Percentiles rank a stretch among this genome's conserved stretches.
phyloP scores from a whole-genome alignment of 2,113 vertebrate genomes.

The Ophiodon elongatus region DNA sequence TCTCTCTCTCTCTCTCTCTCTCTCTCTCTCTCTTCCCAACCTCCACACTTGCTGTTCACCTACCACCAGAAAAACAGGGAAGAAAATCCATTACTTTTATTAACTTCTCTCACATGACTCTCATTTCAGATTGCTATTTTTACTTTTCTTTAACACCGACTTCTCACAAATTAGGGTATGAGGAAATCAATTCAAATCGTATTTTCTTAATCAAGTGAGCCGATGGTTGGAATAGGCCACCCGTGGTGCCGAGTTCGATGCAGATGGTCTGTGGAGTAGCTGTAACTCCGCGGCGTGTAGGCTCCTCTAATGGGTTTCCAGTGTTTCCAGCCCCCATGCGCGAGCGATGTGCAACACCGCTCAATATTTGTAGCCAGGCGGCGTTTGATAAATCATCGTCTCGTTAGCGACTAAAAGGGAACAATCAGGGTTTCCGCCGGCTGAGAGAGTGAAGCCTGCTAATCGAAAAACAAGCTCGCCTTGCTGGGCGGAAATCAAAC shows the following conservation, averaged over 20 bases:
- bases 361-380: slow-evolving; percentile 54
- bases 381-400: slow-evolving; percentile 61
- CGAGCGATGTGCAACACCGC: slow-evolving; percentile 48
- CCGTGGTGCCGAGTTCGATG: slow-evolving; percentile 47
- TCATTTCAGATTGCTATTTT: slow-evolving; percentile 70
- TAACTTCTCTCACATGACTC: slow-evolving; percentile 72
- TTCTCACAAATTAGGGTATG: slow-evolving; percentile 63
- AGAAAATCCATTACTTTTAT: slow-evolving; percentile 79
- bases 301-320: slow-evolving; percentile 46
- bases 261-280: slow-evolving; percentile 53
- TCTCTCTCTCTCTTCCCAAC: slow-evolving; percentile 23
- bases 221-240: slow-evolving; percentile 57
- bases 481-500: slow-evolving; percentile 23
- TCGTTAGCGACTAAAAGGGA: slow-evolving; percentile 51
- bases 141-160: slow-evolving; percentile 47
- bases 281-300: slow-evolving; percentile 46
- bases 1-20: slow-evolving; percentile 24
- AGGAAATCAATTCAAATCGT: slow-evolving; percentile 73
- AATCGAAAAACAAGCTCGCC: slow-evolving; percentile 51
- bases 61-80: slow-evolving; percentile 39
- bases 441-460: slow-evolving; percentile 30
- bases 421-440: slow-evolving; percentile 38
- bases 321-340: slow-evolving; percentile 24
- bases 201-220: slow-evolving; percentile 75
- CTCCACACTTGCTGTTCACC: slow-evolving; percentile 30